A percentile compares a stretch with the other conserved stretches of the same genome.
phyloP scores from a whole-genome alignment of 2,113 vertebrate genomes.

The Oceanodroma tethys region DNA sequence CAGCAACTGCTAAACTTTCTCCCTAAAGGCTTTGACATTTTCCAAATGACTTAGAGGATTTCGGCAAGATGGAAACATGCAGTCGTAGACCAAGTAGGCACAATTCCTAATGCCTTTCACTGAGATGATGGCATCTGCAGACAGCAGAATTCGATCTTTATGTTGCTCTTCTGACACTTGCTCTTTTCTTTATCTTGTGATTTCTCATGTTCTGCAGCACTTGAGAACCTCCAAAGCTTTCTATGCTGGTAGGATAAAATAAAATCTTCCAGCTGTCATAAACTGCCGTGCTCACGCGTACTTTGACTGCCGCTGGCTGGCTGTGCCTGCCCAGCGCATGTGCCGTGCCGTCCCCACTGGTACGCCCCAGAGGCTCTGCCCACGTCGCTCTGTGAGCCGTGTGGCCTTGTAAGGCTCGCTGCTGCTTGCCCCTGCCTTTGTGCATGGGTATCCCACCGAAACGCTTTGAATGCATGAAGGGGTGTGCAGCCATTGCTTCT shows the following conservation, averaged over 20 bases:
- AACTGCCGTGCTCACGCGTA: not conserved
- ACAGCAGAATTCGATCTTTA: not conserved
- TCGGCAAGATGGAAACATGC: not conserved
- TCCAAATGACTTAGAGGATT: not conserved
- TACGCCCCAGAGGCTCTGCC: not conserved
- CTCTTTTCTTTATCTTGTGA: not conserved
- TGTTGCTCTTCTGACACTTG: not conserved
- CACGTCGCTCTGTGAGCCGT: not conserved
- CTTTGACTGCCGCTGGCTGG: not conserved
- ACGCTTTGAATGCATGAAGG: not conserved
- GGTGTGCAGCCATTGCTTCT: not conserved
- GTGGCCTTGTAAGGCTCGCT: not conserved
- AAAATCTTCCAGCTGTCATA: not conserved
- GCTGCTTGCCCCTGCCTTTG: not conserved
- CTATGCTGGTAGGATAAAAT: not conserved
- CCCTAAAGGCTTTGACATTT: not conserved
- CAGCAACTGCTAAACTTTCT: not conserved
- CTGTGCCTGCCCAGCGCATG: not conserved
- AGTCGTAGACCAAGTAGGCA: not conserved
- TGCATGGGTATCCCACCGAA: not conserved
- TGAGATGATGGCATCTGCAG: not conserved
- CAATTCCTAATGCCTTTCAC: not conserved
- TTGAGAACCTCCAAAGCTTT: not conserved
- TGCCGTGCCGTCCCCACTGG: fast-evolving
- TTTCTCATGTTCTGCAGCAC: not conserved